Conservation (phyloP, 2,797 vertebrate species). For the Rhinatrema bivittatum region DNA sequence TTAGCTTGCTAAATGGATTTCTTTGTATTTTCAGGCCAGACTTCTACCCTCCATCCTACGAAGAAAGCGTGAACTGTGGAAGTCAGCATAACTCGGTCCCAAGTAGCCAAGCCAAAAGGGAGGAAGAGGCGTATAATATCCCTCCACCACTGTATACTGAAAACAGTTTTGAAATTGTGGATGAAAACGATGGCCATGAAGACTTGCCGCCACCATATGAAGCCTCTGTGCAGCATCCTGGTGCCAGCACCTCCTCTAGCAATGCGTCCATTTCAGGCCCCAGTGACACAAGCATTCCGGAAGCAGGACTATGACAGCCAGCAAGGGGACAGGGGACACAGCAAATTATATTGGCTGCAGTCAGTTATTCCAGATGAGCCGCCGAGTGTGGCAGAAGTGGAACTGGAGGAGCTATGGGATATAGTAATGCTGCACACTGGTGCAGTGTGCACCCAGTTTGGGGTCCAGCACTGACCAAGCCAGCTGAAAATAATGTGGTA, state of each 20-base stretch:
- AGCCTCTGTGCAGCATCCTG: neutral
- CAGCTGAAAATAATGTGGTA: neutral
- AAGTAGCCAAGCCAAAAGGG: neutral
- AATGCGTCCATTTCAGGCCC: accelerated
- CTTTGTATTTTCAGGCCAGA: slow-evolving; percentile 50
- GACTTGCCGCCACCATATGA: slow-evolving; percentile 65
- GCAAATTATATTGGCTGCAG: too few relatives aligned
- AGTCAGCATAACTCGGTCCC: slow-evolving; percentile 8
- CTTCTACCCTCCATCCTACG: slow-evolving; percentile 69
- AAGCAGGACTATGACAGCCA: too few relatives aligned
- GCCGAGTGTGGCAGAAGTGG: neutral
- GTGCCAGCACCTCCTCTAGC: neutral
- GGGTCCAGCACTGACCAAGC: neutral
- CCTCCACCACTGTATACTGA: slow-evolving; percentile 64
- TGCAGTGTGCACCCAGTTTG: neutral
- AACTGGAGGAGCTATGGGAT: neutral
- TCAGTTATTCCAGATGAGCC: neutral
- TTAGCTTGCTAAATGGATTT: neutral
- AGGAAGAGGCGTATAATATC: slow-evolving; percentile 8
- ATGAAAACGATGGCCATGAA: slow-evolving; percentile 36
- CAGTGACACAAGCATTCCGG: neutral
- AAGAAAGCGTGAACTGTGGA: slow-evolving; percentile 47
- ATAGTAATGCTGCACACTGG: accelerated
- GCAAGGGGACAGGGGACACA: neutral
- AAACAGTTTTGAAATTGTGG: slow-evolving; percentile 27